Conservation (phyloP, 2,888 invertebrate genomes). For the Ctenicera cuprea region DNA sequence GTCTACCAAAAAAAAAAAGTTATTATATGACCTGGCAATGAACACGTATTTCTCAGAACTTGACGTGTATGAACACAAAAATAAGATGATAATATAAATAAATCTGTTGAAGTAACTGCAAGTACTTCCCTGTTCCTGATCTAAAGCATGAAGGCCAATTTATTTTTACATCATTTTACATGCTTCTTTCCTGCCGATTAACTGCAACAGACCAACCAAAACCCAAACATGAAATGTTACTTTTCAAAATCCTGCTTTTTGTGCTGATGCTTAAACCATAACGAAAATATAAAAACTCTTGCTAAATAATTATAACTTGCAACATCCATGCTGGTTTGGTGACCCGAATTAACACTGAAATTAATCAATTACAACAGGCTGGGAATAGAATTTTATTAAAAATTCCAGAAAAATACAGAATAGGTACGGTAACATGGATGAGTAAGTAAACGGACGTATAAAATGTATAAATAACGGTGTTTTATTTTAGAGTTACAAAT, state of each 20-base stretch:
- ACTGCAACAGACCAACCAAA: background rate
- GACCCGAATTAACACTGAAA: too few relatives aligned
- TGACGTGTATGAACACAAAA: slow-evolving; percentile 5
- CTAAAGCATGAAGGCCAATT: slow-evolving; percentile 24
- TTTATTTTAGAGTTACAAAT: background rate
- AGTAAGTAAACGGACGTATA: background rate
- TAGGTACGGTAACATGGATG: too few relatives aligned
- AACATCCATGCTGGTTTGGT: too few relatives aligned
- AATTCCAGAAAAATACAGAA: too few relatives aligned
- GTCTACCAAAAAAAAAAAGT: too few relatives aligned
- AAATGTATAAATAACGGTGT: background rate
- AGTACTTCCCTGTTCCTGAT: slow-evolving; percentile 20
- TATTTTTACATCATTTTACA: background rate
- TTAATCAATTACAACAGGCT: too few relatives aligned
- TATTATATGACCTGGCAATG: background rate
- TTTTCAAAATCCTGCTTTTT: slow-evolving; percentile 8
- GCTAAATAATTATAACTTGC: too few relatives aligned
- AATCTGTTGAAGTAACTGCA: slow-evolving; percentile 2
- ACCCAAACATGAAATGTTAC: background rate
- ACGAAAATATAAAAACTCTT: background rate
- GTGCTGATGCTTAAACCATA: background rate
- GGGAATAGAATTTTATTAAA: too few relatives aligned
- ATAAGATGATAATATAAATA: slow-evolving; percentile 18
- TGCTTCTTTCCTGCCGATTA: slow-evolving; percentile 1
- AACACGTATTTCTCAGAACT: background rate